Evolutionary conservation across 2,113 vertebrate species (phyloP).

Genomic region (Osmerus eperlanus): DNA sequence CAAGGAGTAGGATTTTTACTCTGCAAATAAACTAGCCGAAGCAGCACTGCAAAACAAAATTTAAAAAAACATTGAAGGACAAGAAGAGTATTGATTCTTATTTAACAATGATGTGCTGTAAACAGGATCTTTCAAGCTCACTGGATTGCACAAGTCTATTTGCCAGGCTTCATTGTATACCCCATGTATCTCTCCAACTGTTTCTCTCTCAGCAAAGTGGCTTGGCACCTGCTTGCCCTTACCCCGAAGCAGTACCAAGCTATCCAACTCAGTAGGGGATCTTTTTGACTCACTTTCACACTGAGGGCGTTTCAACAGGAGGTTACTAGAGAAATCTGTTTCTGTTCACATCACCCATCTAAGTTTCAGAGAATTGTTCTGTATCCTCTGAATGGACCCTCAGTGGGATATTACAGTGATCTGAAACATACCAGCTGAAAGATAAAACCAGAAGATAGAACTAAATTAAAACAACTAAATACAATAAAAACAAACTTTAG

Average conservation of each 20-base stretch:
- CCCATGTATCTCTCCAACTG: background rate
- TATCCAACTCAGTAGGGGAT: background rate
- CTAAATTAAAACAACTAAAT: background rate
- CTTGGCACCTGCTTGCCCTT: background rate
- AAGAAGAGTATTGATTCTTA: constrained; percentile 22
- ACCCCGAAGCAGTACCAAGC: background rate
- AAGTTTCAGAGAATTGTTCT: no score
- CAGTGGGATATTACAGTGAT: no score
- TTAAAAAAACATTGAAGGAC: background rate
- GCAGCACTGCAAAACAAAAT: constrained; percentile 6
- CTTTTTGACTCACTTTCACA: background rate
- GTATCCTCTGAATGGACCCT: no score
- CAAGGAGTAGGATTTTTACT: background rate
- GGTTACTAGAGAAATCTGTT: background rate
- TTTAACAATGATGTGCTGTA: constrained; percentile 11
- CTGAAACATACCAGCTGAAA: no score
- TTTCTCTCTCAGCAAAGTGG: background rate
- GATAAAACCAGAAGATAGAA: background rate
- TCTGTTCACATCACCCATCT: background rate
- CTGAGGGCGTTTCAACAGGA: background rate
- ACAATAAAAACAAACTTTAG: background rate
- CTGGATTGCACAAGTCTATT: constrained; percentile 1
- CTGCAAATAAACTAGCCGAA: constrained; percentile 7
- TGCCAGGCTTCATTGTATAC: background rate
- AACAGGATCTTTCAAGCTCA: background rate